A percentile compares a stretch with the other conserved stretches of the same genome.
These are phyloP conservation scores for Holocentrus rufus DNA, from an alignment of 2,797 vertebrate genomes.

Conservation along the genomic window DNA sequence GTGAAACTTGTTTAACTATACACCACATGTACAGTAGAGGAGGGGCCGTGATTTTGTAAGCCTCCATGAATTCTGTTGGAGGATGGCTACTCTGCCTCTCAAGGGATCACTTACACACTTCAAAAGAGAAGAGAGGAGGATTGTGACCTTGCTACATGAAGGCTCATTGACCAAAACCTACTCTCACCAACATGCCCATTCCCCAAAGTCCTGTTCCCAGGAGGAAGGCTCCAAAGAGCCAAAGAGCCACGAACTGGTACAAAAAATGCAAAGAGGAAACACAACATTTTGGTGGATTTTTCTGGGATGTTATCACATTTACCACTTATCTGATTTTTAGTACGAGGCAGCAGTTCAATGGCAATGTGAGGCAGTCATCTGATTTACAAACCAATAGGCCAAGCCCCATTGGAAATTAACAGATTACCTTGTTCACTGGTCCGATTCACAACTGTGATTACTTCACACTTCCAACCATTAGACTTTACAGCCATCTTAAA, in stretches of 20 bases:
- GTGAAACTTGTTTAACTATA: conserved; percentile 62
- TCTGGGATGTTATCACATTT: conserved; percentile 36
- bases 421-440: conserved; percentile 82
- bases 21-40: conserved; percentile 45
- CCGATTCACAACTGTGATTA: conserved; percentile 79
- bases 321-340: conserved; percentile 51
- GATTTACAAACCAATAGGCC: conserved; percentile 75
- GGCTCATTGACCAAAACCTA: conserved; percentile 79
- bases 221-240: conserved; percentile 56
- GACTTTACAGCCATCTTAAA: conserved; percentile 74
- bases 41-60: conserved; percentile 46
- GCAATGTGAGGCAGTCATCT: conserved; percentile 51
- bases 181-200: conserved; percentile 57
- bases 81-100: conserved; percentile 67
- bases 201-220: conserved; percentile 67
- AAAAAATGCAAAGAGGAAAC: neutral
- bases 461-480: conserved; percentile 76
- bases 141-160: conserved; percentile 74
- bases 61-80: conserved; percentile 46
- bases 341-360: conserved; percentile 55
- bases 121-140: conserved; percentile 76
- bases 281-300: conserved; percentile 21
- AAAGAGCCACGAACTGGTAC: conserved; percentile 31
- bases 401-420: conserved; percentile 72
- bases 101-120: conserved; percentile 80